Percentiles rank a stretch among this genome's conserved stretches.
These are phyloP conservation scores for Bactericera cockerelli DNA, from an alignment of 1,140 invertebrate genomes.

Conservation along the genomic window DNA sequence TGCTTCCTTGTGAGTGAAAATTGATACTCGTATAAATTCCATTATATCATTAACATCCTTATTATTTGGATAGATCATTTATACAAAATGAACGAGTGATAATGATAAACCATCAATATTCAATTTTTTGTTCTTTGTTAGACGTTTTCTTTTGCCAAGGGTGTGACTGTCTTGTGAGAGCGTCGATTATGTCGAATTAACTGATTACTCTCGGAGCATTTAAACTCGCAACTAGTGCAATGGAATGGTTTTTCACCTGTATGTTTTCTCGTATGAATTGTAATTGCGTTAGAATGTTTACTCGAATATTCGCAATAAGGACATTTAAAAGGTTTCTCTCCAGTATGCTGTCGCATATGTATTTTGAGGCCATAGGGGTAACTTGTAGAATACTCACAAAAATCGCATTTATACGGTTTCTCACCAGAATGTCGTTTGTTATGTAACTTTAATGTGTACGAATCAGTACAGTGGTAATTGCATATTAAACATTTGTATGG, in stretches of 20 bases:
- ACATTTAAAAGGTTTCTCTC: slow-evolving; percentile 15
- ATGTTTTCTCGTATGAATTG: slow-evolving; percentile 43
- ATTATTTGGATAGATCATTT: no score
- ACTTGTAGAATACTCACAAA: slow-evolving; percentile 25
- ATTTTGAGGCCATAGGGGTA: slow-evolving; percentile 9
- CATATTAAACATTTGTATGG: slow-evolving; percentile 35
- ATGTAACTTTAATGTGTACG: slow-evolving; percentile 30
- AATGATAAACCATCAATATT: no score
- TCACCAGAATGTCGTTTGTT: slow-evolving; percentile 33
- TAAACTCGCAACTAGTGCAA: slow-evolving; percentile 39
- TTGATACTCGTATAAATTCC: no score
- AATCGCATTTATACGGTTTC: slow-evolving; percentile 29
- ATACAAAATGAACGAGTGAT: no score
- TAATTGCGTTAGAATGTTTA: slow-evolving; percentile 34
- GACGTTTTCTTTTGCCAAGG: no score
- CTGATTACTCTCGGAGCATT: not conserved
- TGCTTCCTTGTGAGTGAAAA: no score
- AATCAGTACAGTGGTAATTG: slow-evolving; percentile 44
- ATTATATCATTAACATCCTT: no score
- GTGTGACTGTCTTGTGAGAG: not conserved
- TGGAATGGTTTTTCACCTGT: slow-evolving; percentile 48
- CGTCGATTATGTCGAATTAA: not conserved
- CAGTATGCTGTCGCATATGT: slow-evolving; percentile 14
- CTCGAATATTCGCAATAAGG: slow-evolving; percentile 9
- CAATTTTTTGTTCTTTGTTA: no score